Base-by-base conservation (phyloP, 2,797 vertebrate species). In the Pangasius mekongensis region DNA sequence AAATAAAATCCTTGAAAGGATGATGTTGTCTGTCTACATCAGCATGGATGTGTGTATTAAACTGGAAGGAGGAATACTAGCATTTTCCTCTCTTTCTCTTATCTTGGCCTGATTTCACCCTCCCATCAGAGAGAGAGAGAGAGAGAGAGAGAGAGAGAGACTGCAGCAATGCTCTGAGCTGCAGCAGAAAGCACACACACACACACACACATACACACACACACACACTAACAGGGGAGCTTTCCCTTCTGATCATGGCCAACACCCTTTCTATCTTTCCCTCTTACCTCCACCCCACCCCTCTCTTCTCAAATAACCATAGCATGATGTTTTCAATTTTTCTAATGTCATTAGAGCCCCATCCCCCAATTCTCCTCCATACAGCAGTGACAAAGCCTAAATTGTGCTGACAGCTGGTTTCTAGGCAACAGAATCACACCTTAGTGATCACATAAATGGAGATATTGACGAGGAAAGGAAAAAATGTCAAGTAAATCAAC, bases 131-230 rank as follows among this genome's bases (percentile, higher is more conserved):
- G 30, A 78, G 67, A 90, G 69, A 87, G 43, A 49, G 22, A 52
- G 13, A 77, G 74, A 52, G n/a, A 78, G 66, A 90, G 67, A 88
- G 13, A 77, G 47, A 18, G 22, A 81, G 62, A 90, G 71, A 88
- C 88, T 89, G 88, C 89, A 91, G 88, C 71, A 64, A 16, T 49
- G 52, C 64, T 86, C 71, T 89, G 84, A 73, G 36, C 78, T 89
- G 60, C 87, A 77, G 90, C 82, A 64, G 83, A 78, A 71, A n/a
- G 43, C 71, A 56, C 69, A 56, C 52, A 66, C 71, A 66, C 64
- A 74, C 81, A 76, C 47, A 87, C 85, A 85, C 83, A 87, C 86
- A 83, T 39, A 86, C 56, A 83, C 71, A 69, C 85, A 64, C 83
- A 49, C 77, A 82, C 71, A 71, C 69, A 66, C 11, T 66, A 0